Base-by-base conservation (phyloP, 2,888 invertebrate genomes). In the Lumbricus terrestris region DNA sequence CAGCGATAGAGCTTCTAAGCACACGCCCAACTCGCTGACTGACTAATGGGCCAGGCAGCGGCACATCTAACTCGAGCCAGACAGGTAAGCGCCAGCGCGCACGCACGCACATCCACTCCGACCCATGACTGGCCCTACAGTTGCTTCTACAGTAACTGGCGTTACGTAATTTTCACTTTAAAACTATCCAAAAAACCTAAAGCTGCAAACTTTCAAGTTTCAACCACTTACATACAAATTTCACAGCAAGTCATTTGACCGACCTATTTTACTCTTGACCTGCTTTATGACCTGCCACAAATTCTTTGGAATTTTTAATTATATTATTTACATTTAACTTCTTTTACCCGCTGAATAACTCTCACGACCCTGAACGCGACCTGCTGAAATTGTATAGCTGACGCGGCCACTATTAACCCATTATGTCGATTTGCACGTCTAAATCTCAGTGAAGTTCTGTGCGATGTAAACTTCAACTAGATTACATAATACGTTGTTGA, bases 61-160 rank as follows among this genome's bases (percentile, higher is more conserved):
- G 69, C 69, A 69, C n/a, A n/a, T 69, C 69, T 69, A 69, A 69
- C 69, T 69, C 69, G 69, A 69, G 69, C 69, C n/a, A 69, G 69
- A n/a, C 69, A 69, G 69, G 69, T 69, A 69, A 69, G 16, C 69
- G 69, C 69, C 69, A 69, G 69, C n/a, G 11, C 69, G n/a, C 69
- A 69, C 69, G n/a, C 11, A 69, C 69, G n/a, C 11, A 69, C 69
- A 69, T n/a, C 69, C 69, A n/a, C 69, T n/a, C 69, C 69, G 69
- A 69, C 69, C n/a, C 0, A 69, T 69, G 69, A 69, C 69, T 69
- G 69, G 69, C 11, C 5, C 69, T 69, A 69, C 69, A 69, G 13
- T n/a, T 29, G n/a, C 69, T 4, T n/a, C n/a, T n/a, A 69, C 69
- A 69, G 15, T 40, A 40, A 69, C 20, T 69, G 69, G 69, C n/a